Conservation (phyloP, 2,797 vertebrate genomes). For the Hybognathus amarus region DNA sequence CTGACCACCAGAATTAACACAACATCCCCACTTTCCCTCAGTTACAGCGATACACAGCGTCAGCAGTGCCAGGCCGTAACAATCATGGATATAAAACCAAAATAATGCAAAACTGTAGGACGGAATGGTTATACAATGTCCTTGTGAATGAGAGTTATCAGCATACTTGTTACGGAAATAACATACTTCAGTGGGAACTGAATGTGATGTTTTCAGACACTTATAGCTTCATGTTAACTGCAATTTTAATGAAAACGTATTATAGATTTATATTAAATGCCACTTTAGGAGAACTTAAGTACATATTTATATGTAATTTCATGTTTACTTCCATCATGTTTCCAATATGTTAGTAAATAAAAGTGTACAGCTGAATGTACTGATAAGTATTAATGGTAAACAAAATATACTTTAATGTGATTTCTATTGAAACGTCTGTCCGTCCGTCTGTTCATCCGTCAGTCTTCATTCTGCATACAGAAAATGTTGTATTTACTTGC, state of each 20-base stretch:
- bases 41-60: background rate
- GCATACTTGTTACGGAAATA: background rate
- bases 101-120: background rate
- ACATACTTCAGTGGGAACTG: background rate
- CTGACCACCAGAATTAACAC: slow-evolving; percentile 1
- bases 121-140: background rate
- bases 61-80: background rate
- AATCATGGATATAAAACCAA: background rate
- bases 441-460: background rate
- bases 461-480: background rate
- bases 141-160: background rate
- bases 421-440: too few relatives aligned
- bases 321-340: too few relatives aligned
- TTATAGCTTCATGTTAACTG: too few relatives aligned
- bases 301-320: too few relatives aligned
- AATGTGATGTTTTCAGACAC: too few relatives aligned
- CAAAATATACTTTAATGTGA: too few relatives aligned
- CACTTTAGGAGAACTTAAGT: too few relatives aligned
- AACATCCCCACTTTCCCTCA: background rate
- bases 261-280: too few relatives aligned
- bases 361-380: too few relatives aligned
- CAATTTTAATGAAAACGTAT: too few relatives aligned
- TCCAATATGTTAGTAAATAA: too few relatives aligned
- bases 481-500: background rate
- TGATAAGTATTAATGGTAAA: too few relatives aligned